Base-by-base conservation (phyloP, 1,140 invertebrate genomes). In the Magallana angulata region DNA sequence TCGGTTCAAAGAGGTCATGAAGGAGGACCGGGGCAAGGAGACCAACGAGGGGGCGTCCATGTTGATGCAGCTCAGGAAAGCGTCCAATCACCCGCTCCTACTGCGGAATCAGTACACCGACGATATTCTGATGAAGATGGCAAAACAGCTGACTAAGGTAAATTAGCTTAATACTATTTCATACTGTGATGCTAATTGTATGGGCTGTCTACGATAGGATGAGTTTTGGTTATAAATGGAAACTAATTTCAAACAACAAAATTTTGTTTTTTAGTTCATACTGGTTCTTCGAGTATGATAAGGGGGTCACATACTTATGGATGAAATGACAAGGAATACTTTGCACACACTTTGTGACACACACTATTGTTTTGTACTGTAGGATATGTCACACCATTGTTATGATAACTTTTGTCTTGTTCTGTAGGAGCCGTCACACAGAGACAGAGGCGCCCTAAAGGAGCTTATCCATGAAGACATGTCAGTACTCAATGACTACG, bases 391-490 rank as follows among this genome's bases (percentile, higher is more conserved):
- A 36, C 36, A 36, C 1, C 4, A 36, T 36, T 36, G 36, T 36
- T 36, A 36, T 36, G 36, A 36, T 36, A 36, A 36, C 36, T 36
- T 64, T 56, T 82, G 16, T 82, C 56, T 84, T 90, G 36, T 36
- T 76, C 89, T 91, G 0, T 85, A 95, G 94, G 94, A 95, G 82
- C 96, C 96, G 1, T 95, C 94, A 0, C 98, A 98, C 91, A 97
- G 97, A 92, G 97, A 98, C 90, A 80, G 92, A 71, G 91, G 91
- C 24, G 97, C 97, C 76, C 97, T 98, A 93, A 95, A 96, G 57
- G 95, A 98, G 57, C 97, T 98, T 89, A 97, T 98, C 84, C 97
- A 97, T 76, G 98, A 99, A 92, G 98, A 99, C 94, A 96, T 99
- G 92, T 94, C 96, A 24, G 97, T 97, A 91, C 96, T 97, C 96